These are phyloP conservation scores for Mantis religiosa DNA, from an alignment of 2,888 invertebrate genomes.

Conservation along the genomic window DNA sequence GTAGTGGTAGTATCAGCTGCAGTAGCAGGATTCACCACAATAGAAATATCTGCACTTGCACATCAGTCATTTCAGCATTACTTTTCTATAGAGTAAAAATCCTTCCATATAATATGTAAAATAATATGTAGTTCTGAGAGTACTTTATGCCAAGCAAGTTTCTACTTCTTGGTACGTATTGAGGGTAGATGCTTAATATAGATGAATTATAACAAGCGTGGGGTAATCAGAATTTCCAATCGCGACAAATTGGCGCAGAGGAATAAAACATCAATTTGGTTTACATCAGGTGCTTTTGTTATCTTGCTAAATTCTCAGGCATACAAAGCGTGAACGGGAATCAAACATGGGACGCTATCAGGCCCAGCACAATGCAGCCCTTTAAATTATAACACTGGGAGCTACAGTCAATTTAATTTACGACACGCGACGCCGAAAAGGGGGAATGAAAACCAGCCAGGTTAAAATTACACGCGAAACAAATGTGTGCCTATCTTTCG, in stretches of 20 bases:
- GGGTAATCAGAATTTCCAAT: background rate
- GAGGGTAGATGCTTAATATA: too few relatives aligned
- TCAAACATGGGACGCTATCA: background rate
- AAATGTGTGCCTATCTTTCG: background rate
- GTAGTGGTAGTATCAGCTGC: too few relatives aligned
- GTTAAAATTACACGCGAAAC: background rate
- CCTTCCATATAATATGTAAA: too few relatives aligned
- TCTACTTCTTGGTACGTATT: too few relatives aligned
- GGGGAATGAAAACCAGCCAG: background rate
- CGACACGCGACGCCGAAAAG: background rate
- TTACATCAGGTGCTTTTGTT: background rate
- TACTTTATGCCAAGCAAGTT: too few relatives aligned
- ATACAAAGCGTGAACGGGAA: background rate
- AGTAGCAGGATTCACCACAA: too few relatives aligned
- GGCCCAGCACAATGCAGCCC: background rate
- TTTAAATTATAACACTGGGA: background rate
- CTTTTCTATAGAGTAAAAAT: too few relatives aligned
- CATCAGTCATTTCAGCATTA: too few relatives aligned
- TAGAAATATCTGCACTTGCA: too few relatives aligned
- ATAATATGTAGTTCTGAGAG: too few relatives aligned
- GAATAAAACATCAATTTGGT: background rate
- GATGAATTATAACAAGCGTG: too few relatives aligned
- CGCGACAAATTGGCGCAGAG: background rate
- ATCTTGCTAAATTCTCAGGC: background rate
- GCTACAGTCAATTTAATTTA: background rate